Base-by-base conservation (phyloP, 2,113 vertebrate genomes). In the Rhineura floridana region DNA sequence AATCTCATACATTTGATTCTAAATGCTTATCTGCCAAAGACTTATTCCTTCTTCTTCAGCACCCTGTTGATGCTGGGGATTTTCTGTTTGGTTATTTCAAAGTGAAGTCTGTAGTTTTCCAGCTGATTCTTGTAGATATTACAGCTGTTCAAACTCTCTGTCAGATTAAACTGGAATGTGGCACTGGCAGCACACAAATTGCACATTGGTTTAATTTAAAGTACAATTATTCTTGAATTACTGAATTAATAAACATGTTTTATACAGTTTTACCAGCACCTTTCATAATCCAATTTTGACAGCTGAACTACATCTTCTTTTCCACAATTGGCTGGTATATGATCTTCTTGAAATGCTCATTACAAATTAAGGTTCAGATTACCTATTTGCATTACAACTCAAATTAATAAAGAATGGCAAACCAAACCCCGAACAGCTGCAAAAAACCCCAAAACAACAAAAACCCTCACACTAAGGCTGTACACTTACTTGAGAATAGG, bases 161-260 rank as follows among this genome's bases (percentile, higher is more conserved):
- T 89, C 83, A 89, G 83, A 82, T 89, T 85, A 90, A 86, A 83
- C 13, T 88, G 77, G 88, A 91, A 89, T 28, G 33, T 84, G 87
- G 85, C 12, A 52, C 33, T 78, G 79, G n/a, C 15, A 28, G 59
- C 88, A 90, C 0, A 33, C 25, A n/a, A 33, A 59, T 17, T 90
- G 55, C 17, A 90, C 52, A 88, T 77, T 67, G n/a, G 70, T 89
- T 62, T 39, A 65, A n/a, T 90, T 42, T 90, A 80, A 94, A 89
- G 82, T 75, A 81, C 50, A 86, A 91, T 70, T 82, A 83, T 1
- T 65, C 65, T 81, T 87, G 55, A 87, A 85, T 89, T n/a, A 7
- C 4, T 80, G 62, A 36, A 80, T 78, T 83, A 90, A 46, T 48
- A 59, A 77, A 73, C 2, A 76, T 36, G 85, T 11, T 84, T 19